Base-by-base conservation (phyloP, 2,113 vertebrate genomes). In the Ciconia maguari region DNA sequence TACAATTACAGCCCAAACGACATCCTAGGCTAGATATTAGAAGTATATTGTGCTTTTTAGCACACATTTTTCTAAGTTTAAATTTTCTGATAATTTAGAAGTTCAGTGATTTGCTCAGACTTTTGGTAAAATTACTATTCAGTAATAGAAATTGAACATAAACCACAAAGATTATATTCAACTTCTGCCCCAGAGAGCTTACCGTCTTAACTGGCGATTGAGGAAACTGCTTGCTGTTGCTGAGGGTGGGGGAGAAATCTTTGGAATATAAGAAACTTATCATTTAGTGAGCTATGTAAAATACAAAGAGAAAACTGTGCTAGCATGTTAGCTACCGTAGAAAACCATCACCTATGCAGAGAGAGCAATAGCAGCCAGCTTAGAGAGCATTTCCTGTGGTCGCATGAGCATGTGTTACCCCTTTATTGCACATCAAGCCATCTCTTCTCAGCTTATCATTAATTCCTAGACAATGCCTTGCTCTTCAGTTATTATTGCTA, bases 391-490 rank as follows among this genome's bases (percentile, higher is more conserved):
- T 95, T 94, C 84, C 95, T 90, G 89, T 62, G 89, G 82, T 10
- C 44, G 26, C 68, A 49, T 41, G 75, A 90, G 91, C 71, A 89
- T 94, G 89, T 94, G 91, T 70, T 94, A 36, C 44, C 91, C 91
- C 87, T 89, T 94, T 48, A 71, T 36, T 88, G 91, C 84, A 52
- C 82, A 74, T 96, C 81, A 92, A 89, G 93, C 84, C 94, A 65
- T 94, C 91, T 83, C 84, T 94, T 93, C 91, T 88, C 89, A 95
- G 93, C 93, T 96, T 96, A 87, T 96, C 82, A 42, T 55, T 97
- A 95, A 95, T 97, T 94, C 89, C 91, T 88, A 94, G 89, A 95
- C 96, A 96, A 95, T 96, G 87, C 64, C 48, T 94, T 88, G 84
- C 75, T 93, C 96, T 90, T 96, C 71, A 68, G 89, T 83, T 94